Evolutionary conservation across 2,888 invertebrate species (phyloP), one percentile per base, ranked within the genome.

Genomic region (Eledona agricola): DNA sequence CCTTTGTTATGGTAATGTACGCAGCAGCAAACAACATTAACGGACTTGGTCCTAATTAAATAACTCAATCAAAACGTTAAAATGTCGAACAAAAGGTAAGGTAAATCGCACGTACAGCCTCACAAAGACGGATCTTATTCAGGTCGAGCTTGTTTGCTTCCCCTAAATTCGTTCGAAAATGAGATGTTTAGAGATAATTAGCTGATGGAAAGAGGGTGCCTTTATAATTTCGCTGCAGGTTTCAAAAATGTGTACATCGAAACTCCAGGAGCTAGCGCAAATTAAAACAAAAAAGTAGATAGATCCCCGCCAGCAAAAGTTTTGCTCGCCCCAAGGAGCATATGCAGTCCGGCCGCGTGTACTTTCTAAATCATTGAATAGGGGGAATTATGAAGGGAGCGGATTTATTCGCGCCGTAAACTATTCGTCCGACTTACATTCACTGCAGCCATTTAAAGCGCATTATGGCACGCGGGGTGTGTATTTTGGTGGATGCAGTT

Each of bases 341-440:
- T 51, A 45, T 51, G 43, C 43, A 51, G 31, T 17, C 34, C 20
- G 45, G 34, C 9, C 35, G 40, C 38, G 40, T 46, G 45, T 46
- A 52, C 40, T 45, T 52, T 52, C 52, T 38, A 46, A 46, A 46
- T 45, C 46, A 45, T 52, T 52, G 46, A 52, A 46, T 38, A 29
- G 19, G 46, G 52, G 45, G 38, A 45, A 32, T 13, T 29, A 20
- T 22, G 26, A 15, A 22, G 37, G 42, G 46, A 26, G 32, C 40
- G 45, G 52, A 52, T 52, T 52, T 52, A 52, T 52, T 20, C 29
- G 20, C 13, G 20, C 47, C 13, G 37, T 47, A 35, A 37, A 47
- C 35, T 47, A 47, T 47, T 47, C 37, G 11, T 26, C 26, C 35
- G 26, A 25, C 26, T 19, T 26, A 35, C 32, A 35, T 46, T 46